phyloP scores from a whole-genome alignment of 2,888 invertebrate genomes.

The Idaea dimidiata region DNA sequence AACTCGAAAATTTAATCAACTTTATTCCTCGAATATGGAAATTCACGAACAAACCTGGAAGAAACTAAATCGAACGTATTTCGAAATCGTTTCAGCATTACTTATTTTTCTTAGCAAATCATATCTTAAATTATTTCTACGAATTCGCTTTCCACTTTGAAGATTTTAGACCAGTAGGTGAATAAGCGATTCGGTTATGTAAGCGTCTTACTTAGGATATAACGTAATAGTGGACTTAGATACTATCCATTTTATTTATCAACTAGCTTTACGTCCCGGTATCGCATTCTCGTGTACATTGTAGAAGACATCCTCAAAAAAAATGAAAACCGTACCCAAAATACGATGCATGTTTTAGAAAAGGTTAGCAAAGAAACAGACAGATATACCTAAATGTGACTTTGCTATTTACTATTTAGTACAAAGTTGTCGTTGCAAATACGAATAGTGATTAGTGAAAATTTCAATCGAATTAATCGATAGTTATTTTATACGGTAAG shows the following conservation, averaged over 20 bases:
- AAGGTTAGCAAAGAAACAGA: no score
- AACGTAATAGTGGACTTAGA: background rate
- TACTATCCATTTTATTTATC: no score
- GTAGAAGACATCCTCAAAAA: no score
- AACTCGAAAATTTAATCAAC: background rate
- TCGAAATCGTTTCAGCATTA: background rate
- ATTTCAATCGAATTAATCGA: background rate
- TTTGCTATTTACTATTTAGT: no score
- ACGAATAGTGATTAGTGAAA: background rate
- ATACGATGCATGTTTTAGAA: no score
- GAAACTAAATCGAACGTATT: background rate
- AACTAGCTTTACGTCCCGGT: no score
- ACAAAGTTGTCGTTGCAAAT: background rate
- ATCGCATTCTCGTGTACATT: no score
- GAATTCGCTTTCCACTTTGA: constrained; percentile 4
- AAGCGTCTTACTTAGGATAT: background rate
- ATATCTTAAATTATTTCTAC: background rate
- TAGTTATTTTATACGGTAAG: background rate
- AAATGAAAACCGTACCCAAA: no score
- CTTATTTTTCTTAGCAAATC: background rate
- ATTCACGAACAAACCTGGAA: background rate
- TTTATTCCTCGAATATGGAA: background rate
- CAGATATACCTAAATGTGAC: no score
- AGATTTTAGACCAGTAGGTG: background rate
- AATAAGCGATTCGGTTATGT: constrained; percentile 5